Percentiles rank a stretch among this genome's conserved stretches.
phyloP scores from a whole-genome alignment of 1,140 invertebrate genomes.

The Cydia amplana region DNA sequence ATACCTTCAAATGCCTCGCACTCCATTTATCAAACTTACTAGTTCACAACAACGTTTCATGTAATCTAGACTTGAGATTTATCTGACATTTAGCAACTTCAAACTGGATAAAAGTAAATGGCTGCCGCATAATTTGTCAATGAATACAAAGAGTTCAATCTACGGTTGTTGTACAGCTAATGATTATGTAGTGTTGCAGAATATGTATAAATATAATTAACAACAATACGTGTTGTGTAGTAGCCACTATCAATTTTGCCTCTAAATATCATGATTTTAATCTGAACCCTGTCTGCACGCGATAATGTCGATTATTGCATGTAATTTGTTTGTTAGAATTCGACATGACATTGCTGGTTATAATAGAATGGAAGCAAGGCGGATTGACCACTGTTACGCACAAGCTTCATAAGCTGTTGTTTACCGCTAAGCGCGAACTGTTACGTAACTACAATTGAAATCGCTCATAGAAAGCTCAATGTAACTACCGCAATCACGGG shows the following conservation, averaged over 20 bases:
- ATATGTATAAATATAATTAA: slow-evolving; percentile 57
- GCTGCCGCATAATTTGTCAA: slow-evolving; percentile 69
- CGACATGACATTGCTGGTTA: slow-evolving; percentile 5
- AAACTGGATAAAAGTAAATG: slow-evolving; percentile 56
- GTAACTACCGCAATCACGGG: not conserved
- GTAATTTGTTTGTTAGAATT: not conserved
- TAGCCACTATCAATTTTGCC: not conserved
- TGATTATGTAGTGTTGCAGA: slow-evolving; percentile 31
- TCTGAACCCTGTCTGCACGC: not conserved
- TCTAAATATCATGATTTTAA: not conserved
- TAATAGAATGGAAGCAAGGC: slow-evolving; percentile 6
- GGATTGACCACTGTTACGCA: slow-evolving; percentile 21
- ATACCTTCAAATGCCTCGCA: not conserved
- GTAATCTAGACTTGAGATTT: slow-evolving; percentile 29
- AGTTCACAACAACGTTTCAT: slow-evolving; percentile 16
- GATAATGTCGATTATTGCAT: not conserved
- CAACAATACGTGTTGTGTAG: slow-evolving; percentile 54
- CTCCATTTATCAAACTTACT: slow-evolving; percentile 23
- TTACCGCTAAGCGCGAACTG: not conserved
- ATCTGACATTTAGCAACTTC: slow-evolving; percentile 41
- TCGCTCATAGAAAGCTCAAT: not conserved
- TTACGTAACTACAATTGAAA: not conserved
- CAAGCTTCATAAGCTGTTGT: slow-evolving; percentile 16
- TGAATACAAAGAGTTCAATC: slow-evolving; percentile 66
- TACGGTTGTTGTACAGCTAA: slow-evolving; percentile 43